Evolutionary conservation across 2,797 vertebrate genomes (phyloP).

Genomic region (Neoniphon sammara): DNA sequence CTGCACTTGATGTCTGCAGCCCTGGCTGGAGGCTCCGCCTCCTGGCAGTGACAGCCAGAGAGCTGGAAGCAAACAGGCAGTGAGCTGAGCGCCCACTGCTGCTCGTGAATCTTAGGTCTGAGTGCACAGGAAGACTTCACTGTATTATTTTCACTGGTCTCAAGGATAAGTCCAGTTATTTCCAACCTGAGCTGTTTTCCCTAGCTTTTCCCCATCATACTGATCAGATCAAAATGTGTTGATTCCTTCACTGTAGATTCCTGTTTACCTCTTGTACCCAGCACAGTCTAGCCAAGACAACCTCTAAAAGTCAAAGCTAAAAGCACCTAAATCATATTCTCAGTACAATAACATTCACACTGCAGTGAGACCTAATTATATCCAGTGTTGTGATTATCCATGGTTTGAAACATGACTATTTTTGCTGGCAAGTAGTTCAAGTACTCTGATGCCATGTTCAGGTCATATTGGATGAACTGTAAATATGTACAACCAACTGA

Average conservation of each 20-base stretch:
- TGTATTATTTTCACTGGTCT: constrained; percentile 14
- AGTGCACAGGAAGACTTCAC: not conserved
- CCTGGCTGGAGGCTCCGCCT: too few species aligned
- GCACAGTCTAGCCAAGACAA: not conserved
- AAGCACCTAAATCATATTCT: not conserved
- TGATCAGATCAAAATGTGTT: not conserved
- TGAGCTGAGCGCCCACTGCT: too few species aligned
- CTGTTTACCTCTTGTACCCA: not conserved
- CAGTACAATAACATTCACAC: not conserved
- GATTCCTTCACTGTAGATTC: not conserved
- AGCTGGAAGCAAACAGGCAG: too few species aligned
- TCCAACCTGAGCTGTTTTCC: constrained; percentile 24
- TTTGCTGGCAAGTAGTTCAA: too few species aligned
- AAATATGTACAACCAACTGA: too few species aligned
- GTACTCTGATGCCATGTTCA: too few species aligned
- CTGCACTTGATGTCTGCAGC: too few species aligned
- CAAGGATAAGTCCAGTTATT: constrained; percentile 10
- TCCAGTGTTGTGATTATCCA: constrained; percentile 1
- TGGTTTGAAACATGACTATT: not conserved
- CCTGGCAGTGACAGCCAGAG: too few species aligned
- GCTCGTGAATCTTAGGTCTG: too few species aligned
- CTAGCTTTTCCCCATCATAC: constrained; percentile 1
- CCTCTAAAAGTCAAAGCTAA: not conserved
- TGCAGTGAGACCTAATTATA: not conserved
- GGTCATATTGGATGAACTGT: too few species aligned